These are phyloP conservation scores for Siniperca chuatsi DNA, from an alignment of 2,113 vertebrate species.

Conservation along the genomic window DNA sequence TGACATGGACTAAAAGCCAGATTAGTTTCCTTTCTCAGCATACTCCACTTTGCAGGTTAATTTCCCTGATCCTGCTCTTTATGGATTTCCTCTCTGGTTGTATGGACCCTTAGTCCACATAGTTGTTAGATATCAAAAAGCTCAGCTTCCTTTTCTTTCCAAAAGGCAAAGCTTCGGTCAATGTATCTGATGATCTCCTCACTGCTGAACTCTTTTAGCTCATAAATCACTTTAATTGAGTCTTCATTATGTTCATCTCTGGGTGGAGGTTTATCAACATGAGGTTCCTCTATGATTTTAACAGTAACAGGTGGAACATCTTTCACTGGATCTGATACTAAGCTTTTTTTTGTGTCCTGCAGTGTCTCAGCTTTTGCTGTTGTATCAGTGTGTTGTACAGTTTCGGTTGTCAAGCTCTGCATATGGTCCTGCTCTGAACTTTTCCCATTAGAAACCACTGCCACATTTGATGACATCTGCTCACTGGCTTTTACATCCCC, in stretches of 20 bases:
- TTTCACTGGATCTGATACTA: conserved; percentile 41
- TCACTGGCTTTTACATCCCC: conserved; percentile 18
- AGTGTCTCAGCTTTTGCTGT: conserved; percentile 20
- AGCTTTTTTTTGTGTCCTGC: conserved; percentile 21
- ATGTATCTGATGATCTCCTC: conserved; percentile 96
- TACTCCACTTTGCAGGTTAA: conserved; percentile 26
- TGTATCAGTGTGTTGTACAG: conserved; percentile 4
- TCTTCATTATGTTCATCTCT: conserved; percentile 72
- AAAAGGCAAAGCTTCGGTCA: conserved; percentile 97
- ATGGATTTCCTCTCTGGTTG: conserved; percentile 15
- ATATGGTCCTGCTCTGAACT: conserved; percentile 28
- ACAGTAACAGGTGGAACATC: conserved; percentile 40
- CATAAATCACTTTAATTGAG: conserved; percentile 89
- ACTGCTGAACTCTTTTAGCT: conserved; percentile 94
- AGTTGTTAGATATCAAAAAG: conserved; percentile 90
- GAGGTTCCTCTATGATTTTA: conserved; percentile 53
- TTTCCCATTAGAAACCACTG: conserved; percentile 42
- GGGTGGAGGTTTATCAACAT: conserved; percentile 37
- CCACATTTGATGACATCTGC: conserved; percentile 27
- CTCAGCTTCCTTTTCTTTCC: conserved; percentile 97
- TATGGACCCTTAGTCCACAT: neutral
- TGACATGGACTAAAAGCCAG: conserved; percentile 53
- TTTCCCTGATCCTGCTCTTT: conserved; percentile 11
- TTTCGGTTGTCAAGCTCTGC: conserved; percentile 10
- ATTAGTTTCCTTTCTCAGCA: conserved; percentile 52